phyloP scores from a whole-genome alignment of 2,113 vertebrate species.

The Arizona elegans region DNA sequence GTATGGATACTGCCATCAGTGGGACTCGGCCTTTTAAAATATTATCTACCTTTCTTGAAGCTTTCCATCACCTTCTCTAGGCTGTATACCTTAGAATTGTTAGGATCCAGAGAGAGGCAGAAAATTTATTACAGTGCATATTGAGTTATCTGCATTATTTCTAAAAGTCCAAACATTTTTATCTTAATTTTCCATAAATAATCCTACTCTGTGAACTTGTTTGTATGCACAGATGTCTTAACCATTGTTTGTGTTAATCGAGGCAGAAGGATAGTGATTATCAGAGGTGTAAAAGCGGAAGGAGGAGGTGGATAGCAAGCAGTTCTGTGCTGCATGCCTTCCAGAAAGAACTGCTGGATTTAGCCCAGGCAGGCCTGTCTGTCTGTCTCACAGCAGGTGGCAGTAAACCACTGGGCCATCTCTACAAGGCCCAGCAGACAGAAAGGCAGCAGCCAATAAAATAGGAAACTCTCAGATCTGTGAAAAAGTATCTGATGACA shows the following conservation, averaged over 20 bases:
- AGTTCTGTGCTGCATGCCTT: not conserved
- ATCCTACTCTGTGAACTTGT: not conserved
- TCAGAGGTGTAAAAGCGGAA: not conserved
- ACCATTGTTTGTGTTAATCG: not conserved
- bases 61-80: not conserved
- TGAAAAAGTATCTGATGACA: not conserved
- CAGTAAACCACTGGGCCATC: not conserved
- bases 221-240: not conserved
- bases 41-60: not conserved
- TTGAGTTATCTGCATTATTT: not conserved
- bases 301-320: not conserved
- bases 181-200: not conserved
- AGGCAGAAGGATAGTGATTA: not conserved
- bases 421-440: not conserved
- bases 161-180: not conserved
- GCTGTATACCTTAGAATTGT: not conserved
- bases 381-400: slow-evolving; percentile 13
- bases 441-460: not conserved
- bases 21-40: not conserved
- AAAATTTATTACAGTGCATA: not conserved
- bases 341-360: not conserved
- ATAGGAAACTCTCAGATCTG: not conserved
- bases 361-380: not conserved
- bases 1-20: not conserved
- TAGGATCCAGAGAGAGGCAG: not conserved